Base-by-base conservation (phyloP, 2,888 invertebrate genomes). In the Andrena minutula region DNA sequence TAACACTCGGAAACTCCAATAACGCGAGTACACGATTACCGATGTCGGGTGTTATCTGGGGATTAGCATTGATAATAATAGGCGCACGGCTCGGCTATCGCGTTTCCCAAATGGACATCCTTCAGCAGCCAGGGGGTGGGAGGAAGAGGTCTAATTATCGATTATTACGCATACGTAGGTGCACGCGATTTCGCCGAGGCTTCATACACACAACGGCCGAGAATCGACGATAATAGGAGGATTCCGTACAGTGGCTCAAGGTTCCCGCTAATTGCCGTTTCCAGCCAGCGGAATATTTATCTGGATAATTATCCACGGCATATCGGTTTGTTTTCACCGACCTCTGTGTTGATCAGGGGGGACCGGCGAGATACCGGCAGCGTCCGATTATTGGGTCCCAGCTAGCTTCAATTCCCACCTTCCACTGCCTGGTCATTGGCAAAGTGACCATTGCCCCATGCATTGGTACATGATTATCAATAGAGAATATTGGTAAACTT, bases 21-120 rank as follows among this genome's bases (percentile, higher is more conserved):
- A 83, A 81, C 75, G 76, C 56, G 75, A 79, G 71, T 82, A 79
- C 82, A 75, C 78, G 79, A 82, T 82, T 85, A 85, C 79, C 76
- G 66, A 82, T 84, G 79, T 80, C 75, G 72, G 72, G 85, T 79
- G 85, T 85, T 85, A 85, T 85, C 82, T 79, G 53, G 77, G 82
- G 82, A 85, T 85, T 85, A 85, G 79, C 85, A 80, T 73, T 82
- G 82, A 85, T 82, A 85, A 84, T 85, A 85, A 79, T 85, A 85
- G 82, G 77, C 82, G 74, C 73, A 16, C 65, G 68, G 56, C 56
- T 49, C 73, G 73, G 75, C 82, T 85, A 80, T 85, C 85, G 82
- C 85, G 74, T 82, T 85, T 75, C 85, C 79, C 79, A 75, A 79
- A 82, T 79, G 82, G 82, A 85, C 76, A 79, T 85, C 85, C 82